Evolutionary conservation across 1,140 invertebrate species (phyloP), one percentile per base, ranked within the genome.

Genomic region (Brachionus angularis): DNA sequence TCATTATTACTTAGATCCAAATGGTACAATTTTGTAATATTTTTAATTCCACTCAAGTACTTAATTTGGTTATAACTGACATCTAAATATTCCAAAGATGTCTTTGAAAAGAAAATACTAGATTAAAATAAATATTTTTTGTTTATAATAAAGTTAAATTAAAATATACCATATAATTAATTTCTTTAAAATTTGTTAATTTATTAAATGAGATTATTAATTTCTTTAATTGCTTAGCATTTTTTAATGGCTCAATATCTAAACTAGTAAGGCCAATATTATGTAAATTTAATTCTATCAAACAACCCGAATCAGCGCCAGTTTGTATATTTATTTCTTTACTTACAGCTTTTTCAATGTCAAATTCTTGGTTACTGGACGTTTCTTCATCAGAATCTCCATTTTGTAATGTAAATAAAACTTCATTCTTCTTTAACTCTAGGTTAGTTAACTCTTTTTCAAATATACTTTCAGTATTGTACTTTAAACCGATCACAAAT

Each of bases 141-240:
- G 16, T 14, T 42, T 1, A 5, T 42, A n/a, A n/a, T n/a, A n/a
- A n/a, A n/a, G n/a, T n/a, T 29, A 46, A 18, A 72, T 3, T 16
- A 23, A 27, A 39, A 31, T 49, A 31, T 73, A 80, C 79, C 78
- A 80, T 75, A 52, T 76, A 72, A 42, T 76, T 74, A 12, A 81
- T 55, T 14, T 80, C 79, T 72, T 79, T 79, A 29, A 81, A 73
- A 53, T 71, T 73, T 5, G 76, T 75, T 12, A 81, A 74, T 25
- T 80, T 78, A 75, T 81, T 81, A 72, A 79, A 80, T 69, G 77
- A 78, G 70, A 79, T 75, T 10, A 78, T 73, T 3, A 81, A 74
- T 71, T 74, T 76, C 70, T 76, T 77, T 8, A 81, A 73, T 12
- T 69, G 50, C 25, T 69, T 36, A 3, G 79, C 70, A 16, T 44